Evolutionary conservation across 2,888 invertebrate species (phyloP).

Genomic region (Aphodius sticticus): DNA sequence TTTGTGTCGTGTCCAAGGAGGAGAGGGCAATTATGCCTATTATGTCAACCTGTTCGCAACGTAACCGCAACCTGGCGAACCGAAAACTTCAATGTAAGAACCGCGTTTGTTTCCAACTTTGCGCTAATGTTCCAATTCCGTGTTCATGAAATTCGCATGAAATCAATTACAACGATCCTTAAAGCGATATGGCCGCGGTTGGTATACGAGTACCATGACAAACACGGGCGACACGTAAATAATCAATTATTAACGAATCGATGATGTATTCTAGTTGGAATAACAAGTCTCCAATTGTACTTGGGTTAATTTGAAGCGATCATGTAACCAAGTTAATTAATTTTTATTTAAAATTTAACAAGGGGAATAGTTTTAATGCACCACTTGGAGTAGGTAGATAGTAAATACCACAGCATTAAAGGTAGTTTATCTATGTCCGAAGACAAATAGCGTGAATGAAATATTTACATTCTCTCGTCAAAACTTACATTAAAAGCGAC

Average conservation of each 20-base stretch:
- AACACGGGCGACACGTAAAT: neutral
- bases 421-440: too few species aligned
- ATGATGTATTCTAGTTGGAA: neutral
- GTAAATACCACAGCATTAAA: too few species aligned
- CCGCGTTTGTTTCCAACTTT: neutral
- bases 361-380: too few species aligned
- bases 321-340: neutral
- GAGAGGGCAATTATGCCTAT: neutral
- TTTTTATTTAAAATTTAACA: too few species aligned
- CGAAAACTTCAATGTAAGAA: neutral
- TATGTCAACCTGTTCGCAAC: neutral
- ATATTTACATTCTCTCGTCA: too few species aligned
- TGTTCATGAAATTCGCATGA: neutral
- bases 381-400: too few species aligned
- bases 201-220: neutral
- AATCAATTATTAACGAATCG: neutral
- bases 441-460: too few species aligned
- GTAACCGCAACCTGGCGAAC: neutral
- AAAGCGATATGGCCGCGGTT: neutral
- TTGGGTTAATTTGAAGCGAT: neutral
- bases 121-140: neutral
- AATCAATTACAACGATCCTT: constrained; percentile 4
- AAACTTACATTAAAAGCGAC: too few species aligned
- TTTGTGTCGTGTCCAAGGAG: neutral
- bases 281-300: neutral